These are phyloP conservation scores for Pangasius mekongensis DNA, from an alignment of 2,797 vertebrate species.

Conservation along the genomic window DNA sequence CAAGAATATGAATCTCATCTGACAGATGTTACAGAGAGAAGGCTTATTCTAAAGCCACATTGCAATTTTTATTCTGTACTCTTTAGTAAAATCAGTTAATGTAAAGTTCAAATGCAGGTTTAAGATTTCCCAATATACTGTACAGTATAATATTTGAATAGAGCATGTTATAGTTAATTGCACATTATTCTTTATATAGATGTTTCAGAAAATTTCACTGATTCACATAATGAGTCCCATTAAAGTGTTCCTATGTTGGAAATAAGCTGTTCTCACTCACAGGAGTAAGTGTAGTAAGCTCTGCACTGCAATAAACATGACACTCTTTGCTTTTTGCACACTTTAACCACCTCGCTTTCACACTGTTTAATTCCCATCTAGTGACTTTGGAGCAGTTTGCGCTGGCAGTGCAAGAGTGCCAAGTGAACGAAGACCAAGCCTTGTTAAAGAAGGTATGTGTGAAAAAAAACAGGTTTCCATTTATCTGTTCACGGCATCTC, in stretches of 20 bases:
- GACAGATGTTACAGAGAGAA: conserved; percentile 43
- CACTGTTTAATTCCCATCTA: conserved; percentile 37
- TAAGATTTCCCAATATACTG: neutral
- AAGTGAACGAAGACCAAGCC: conserved; percentile 55
- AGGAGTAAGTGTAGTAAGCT: neutral
- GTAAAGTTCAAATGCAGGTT: neutral
- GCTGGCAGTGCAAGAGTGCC: conserved; percentile 61
- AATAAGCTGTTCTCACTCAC: neutral
- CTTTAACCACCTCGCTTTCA: conserved; percentile 2
- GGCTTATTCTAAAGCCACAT: conserved; percentile 40
- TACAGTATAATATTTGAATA: neutral
- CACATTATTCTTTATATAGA: neutral
- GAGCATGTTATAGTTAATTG: neutral
- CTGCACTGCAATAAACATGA: neutral
- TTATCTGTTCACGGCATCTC: conserved; percentile 58
- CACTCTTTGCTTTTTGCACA: neutral
- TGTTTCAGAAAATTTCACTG: no score
- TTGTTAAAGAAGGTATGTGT: conserved; percentile 72
- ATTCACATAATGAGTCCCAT: neutral
- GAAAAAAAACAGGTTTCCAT: conserved; percentile 69
- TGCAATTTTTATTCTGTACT: conserved; percentile 2
- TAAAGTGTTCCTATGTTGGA: neutral
- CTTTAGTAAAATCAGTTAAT: neutral
- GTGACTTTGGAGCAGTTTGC: conserved; percentile 70
- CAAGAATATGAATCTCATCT: conserved; percentile 47